Base-by-base conservation (phyloP, 2,113 vertebrate species). In the Chrysochloris asiatica region DNA sequence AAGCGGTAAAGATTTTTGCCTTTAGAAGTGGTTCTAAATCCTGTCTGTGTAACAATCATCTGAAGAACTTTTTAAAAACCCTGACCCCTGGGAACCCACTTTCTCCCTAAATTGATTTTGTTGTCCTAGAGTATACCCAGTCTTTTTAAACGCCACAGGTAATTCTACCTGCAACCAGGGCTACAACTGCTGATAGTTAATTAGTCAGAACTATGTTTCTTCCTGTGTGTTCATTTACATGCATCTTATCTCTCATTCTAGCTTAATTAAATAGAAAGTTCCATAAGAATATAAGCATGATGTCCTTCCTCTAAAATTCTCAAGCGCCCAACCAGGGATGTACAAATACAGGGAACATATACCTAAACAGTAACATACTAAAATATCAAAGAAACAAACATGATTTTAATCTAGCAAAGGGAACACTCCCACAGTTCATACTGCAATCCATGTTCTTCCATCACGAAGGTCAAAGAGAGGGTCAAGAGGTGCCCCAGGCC, bases 281-380 rank as follows among this genome's bases (percentile, higher is more conserved):
- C 45, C 21, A 36, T 16, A 73, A 69, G 41, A 78, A 33, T 21
- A 65, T 0, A 67, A 16, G 59, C 1, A 38, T 30, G 17, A 81
- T 78, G 83, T 61, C 36, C 28, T 86, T 83, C 73, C 52, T 89
- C 56, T 73, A 47, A 89, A 85, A 75, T 63, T 89, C 86, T 81
- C 52, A 80, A 86, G 72, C 22, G 61, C 33, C 12, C 36, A 84
- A 87, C 36, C 43, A 85, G 33, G 41, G 52, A 72, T 91, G 47
- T 87, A 87, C 21, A 71, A 22, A 52, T n/a, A 63, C 6, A 81
- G 33, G 50, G 19, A 48, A 90, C 36, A 63, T 5, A 63, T 22
- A 28, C 28, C 24, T 28, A 54, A 61, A 61, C 16, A 56, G 16
- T 28, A 61, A 65, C 17, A 48, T 6, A 73, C 83, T 33, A 85